Percentiles rank a stretch among this genome's conserved stretches.
These are phyloP conservation scores for Melanchra persicariae DNA, from an alignment of 2,888 invertebrate genomes.

Conservation along the genomic window DNA sequence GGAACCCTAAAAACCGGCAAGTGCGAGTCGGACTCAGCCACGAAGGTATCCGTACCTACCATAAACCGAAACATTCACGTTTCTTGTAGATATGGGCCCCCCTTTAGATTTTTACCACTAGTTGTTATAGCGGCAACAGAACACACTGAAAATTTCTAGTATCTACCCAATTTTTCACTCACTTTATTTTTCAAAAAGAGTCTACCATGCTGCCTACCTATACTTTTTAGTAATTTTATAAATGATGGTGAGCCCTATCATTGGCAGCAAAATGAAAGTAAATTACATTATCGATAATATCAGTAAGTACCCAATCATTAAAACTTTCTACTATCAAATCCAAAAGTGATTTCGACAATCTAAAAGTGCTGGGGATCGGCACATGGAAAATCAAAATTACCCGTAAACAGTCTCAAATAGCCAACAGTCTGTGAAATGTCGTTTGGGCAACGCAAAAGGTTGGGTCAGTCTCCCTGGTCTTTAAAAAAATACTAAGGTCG, in stretches of 20 bases:
- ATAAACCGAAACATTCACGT: no score
- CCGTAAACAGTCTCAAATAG: neutral
- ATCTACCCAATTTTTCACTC: no score
- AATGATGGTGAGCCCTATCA: neutral
- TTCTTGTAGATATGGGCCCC: no score
- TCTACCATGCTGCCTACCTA: neutral
- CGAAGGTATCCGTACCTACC: no score
- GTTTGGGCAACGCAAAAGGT: neutral
- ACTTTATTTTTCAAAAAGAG: no score
- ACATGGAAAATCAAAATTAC: neutral
- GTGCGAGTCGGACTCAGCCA: no score
- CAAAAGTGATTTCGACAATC: neutral
- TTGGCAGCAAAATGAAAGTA: slow-evolving; percentile 7
- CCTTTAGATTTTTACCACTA: no score
- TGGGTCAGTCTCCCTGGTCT: no score
- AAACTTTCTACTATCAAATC: neutral
- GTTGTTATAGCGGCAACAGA: no score
- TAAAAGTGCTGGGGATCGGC: neutral
- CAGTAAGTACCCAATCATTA: slow-evolving; percentile 1
- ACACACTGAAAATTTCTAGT: no score
- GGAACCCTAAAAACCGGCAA: no score
- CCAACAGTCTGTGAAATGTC: neutral
- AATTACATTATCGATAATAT: neutral
- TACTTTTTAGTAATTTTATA: neutral
- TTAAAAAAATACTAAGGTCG: no score